phyloP scores from a whole-genome alignment of 2,888 invertebrate species.

The Drosophila kambysellisi region DNA sequence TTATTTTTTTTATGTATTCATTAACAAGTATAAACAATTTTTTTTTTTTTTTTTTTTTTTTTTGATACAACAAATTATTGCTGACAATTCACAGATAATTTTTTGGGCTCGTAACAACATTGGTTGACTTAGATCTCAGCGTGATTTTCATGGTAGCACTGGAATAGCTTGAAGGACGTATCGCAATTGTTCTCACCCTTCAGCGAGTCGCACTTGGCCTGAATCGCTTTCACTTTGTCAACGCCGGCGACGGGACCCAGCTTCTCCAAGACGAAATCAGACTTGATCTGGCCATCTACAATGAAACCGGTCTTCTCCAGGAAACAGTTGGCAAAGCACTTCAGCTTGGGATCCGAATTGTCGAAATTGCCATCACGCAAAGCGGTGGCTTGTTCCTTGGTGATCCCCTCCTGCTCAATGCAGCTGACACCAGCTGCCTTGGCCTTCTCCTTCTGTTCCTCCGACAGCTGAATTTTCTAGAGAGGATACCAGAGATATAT shows the following conservation, averaged over 20 bases:
- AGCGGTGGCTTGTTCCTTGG: slow-evolving; percentile 66
- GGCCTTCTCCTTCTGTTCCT: slow-evolving; percentile 76
- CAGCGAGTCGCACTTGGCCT: slow-evolving; percentile 63
- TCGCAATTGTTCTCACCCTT: slow-evolving; percentile 76
- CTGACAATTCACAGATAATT: slow-evolving; percentile 49
- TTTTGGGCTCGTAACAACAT: slow-evolving; percentile 1
- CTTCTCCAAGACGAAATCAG: slow-evolving; percentile 55
- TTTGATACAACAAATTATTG: background rate
- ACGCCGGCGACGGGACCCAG: slow-evolving; percentile 63
- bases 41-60: background rate
- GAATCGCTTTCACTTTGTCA: slow-evolving; percentile 55
- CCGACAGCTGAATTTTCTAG: slow-evolving; percentile 45
- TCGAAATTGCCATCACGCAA: slow-evolving; percentile 69
- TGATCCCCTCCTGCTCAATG: slow-evolving; percentile 60
- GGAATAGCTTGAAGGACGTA: slow-evolving; percentile 68
- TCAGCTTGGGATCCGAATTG: slow-evolving; percentile 57
- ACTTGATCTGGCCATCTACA: slow-evolving; percentile 70
- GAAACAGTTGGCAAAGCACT: slow-evolving; percentile 83
- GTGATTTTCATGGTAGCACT: slow-evolving; percentile 68
- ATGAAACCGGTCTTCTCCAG: slow-evolving; percentile 78
- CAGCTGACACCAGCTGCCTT: slow-evolving; percentile 73
- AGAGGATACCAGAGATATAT: background rate
- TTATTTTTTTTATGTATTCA: background rate
- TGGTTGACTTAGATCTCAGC: slow-evolving; percentile 41
- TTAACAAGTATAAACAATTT: slow-evolving; percentile 1